phyloP scores from a whole-genome alignment of 2,113 vertebrate genomes.

The Piaya cayana region DNA sequence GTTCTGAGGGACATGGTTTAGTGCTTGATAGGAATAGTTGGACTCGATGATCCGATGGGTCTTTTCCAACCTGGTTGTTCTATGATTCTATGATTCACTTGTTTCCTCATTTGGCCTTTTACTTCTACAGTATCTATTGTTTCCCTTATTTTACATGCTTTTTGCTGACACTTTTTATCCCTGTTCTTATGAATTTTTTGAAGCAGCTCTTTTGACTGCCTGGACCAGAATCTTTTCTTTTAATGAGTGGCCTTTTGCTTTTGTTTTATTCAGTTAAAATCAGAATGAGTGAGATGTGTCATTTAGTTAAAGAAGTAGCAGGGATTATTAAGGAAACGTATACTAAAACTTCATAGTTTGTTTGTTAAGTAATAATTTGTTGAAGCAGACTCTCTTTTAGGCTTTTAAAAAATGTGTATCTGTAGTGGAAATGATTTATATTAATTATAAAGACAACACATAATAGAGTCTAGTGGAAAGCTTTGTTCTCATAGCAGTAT shows the following conservation, averaged over 20 bases:
- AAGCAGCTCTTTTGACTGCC: background rate
- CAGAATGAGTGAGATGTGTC: background rate
- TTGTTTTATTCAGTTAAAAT: constrained; percentile 23
- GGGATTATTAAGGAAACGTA: background rate
- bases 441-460: background rate
- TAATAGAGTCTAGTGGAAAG: background rate
- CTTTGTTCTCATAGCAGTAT: background rate
- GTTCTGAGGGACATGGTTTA: no score
- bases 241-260: background rate
- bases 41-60: no score
- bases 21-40: no score
- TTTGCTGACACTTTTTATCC: background rate
- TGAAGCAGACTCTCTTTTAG: background rate
- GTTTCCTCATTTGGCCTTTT: background rate
- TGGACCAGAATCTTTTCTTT: background rate
- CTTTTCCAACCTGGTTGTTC: no score
- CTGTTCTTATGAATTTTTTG: background rate
- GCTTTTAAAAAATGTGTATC: background rate
- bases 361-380: background rate
- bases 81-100: no score
- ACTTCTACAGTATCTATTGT: background rate
- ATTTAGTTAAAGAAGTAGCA: background rate
- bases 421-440: background rate
- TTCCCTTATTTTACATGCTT: background rate
- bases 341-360: background rate